Conservation (phyloP, 2,888 invertebrate species). For the Tipula lateralis region DNA sequence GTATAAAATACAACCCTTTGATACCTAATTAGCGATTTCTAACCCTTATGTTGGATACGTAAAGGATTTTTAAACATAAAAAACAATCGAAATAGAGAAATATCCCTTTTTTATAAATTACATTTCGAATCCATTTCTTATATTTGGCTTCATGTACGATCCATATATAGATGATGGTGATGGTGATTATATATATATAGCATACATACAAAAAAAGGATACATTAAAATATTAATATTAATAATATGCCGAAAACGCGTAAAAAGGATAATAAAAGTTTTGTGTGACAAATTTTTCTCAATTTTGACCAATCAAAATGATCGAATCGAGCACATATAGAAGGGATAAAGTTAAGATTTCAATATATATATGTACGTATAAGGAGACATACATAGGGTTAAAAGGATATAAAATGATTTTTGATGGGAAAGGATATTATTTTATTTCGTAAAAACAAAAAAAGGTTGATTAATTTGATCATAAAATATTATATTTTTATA, state of each 20-base stretch:
- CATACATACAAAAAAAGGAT: not conserved
- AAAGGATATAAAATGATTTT: conserved; percentile 19
- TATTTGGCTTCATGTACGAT: no score
- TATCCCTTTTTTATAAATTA: conserved; percentile 15
- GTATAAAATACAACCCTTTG: conserved; percentile 33
- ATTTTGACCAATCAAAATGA: conserved; percentile 6
- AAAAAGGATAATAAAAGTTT: conserved; percentile 24
- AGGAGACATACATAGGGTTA: not conserved
- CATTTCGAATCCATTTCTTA: not conserved
- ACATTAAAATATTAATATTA: conserved; percentile 24
- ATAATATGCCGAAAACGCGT: conserved; percentile 24
- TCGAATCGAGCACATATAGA: not conserved
- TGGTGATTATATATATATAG: not conserved
- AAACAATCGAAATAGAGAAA: conserved; percentile 25
- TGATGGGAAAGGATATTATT: conserved; percentile 13
- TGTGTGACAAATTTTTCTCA: not conserved
- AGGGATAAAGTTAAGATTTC: not conserved
- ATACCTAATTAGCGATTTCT: conserved; percentile 35
- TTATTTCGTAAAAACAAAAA: conserved; percentile 6
- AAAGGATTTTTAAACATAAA: not conserved
- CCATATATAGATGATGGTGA: not conserved
- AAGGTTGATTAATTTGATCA: conserved; percentile 19
- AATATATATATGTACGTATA: not conserved
- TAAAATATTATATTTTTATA: not conserved
- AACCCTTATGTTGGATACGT: conserved; percentile 30